Evolutionary conservation across 2,113 vertebrate genomes (phyloP).

Genomic region (Heterotis niloticus): DNA sequence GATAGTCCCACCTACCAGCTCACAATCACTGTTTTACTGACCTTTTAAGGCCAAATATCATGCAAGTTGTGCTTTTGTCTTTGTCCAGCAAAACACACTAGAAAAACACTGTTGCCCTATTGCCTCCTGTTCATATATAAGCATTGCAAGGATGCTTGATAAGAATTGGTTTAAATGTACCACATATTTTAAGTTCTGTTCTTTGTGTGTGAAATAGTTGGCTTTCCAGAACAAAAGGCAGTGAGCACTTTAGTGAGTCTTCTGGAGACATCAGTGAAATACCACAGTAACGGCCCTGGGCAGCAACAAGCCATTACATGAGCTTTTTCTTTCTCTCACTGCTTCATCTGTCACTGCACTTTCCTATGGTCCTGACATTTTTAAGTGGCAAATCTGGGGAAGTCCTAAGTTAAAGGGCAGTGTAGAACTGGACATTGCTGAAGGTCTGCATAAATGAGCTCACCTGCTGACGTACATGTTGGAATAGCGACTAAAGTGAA

Average conservation of each 20-base stretch:
- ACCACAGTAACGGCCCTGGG: not conserved
- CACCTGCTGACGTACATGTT: not conserved
- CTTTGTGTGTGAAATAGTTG: too few species aligned
- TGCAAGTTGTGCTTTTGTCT: too few species aligned
- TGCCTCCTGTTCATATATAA: too few species aligned
- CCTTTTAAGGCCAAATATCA: too few species aligned
- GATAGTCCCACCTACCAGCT: too few species aligned
- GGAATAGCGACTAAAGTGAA: not conserved
- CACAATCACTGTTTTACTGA: too few species aligned
- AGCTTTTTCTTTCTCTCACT: not conserved
- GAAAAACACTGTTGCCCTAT: too few species aligned
- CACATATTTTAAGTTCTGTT: too few species aligned
- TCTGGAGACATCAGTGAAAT: not conserved
- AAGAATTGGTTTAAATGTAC: too few species aligned
- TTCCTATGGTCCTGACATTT: not conserved
- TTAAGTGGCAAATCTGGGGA: not conserved
- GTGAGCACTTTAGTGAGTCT: not conserved
- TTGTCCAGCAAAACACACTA: too few species aligned
- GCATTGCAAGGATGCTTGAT: too few species aligned
- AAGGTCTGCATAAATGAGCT: not conserved
- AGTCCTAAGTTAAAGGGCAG: not conserved
- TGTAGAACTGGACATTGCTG: not conserved
- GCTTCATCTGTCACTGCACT: not conserved
- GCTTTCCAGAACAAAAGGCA: too few species aligned
- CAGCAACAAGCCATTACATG: not conserved